Conservation (phyloP, 2,113 vertebrate genomes). For the Spheniscus mendiculus region DNA sequence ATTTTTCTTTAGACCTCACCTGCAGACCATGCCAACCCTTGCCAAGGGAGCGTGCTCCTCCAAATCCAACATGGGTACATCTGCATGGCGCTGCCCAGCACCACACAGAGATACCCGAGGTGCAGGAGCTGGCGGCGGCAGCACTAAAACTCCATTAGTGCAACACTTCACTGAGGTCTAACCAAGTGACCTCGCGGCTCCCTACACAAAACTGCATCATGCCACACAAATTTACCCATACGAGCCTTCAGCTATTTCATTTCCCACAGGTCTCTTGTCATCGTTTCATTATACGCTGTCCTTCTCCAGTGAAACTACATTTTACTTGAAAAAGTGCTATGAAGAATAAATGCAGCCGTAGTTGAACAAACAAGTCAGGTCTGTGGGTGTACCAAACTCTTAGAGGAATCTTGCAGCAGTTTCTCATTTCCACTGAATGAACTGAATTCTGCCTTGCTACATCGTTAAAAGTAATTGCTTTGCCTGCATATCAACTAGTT, state of each 20-base stretch:
- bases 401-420: background rate
- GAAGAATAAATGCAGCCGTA: background rate
- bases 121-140: background rate
- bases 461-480: background rate
- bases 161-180: background rate
- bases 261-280: background rate
- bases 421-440: background rate
- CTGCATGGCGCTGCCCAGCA: background rate
- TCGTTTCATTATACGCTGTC: accelerated
- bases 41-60: accelerated
- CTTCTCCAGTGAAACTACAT: background rate
- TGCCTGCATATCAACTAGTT: background rate
- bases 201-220: background rate
- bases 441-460: background rate
- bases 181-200: background rate
- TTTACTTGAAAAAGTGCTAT: background rate
- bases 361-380: background rate
- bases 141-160: background rate
- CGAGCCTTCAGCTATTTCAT: background rate
- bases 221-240: background rate
- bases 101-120: background rate
- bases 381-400: background rate
- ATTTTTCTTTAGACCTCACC: background rate
- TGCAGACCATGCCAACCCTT: background rate
- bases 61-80: background rate